Base-by-base conservation (phyloP, 35 echinoderm and acorn worm species). In the Eucidaris tribuloides region DNA sequence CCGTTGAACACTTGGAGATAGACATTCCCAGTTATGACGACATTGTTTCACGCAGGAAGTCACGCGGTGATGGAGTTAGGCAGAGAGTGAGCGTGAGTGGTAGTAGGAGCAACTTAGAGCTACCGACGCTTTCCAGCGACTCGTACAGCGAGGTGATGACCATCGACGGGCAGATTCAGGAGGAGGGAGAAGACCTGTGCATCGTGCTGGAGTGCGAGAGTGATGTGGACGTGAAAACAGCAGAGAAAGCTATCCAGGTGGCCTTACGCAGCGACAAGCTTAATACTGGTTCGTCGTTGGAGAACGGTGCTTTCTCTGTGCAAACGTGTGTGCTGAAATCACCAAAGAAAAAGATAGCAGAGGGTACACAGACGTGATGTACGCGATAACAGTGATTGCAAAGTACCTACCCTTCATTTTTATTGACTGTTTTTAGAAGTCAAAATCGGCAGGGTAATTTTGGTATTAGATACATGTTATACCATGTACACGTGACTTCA, bases 151-250 rank as follows among this genome's bases (percentile, higher is more conserved):
- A 74, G n/a, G 68, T 74, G 13, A n/a, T 74, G 29, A 44, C 11
- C 11, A 74, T 74, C 29, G 68, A 74, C 11, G 68, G 68, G 20
- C 35, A 41, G 68, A 74, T 74, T 25, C 35, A 1, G 44, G 68
- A 74, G 41, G 68, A 74, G 24, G 40, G n/a, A 74, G 36, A 41
- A 13, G 25, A 74, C 3, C 29, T 74, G 68, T 74, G 68, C n/a
- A 74, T 74, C 41, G 37, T 74, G 40, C 5, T 74, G 40, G 37
- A 74, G 41, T 74, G 68, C 44, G 68, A 74, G n/a, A 74, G 37
- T 74, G 68, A 24, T 17, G 1, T 3, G 9, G 68, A 74, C 68
- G 9, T 74, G 9, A n/a, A 42, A 6, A n/a, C 41, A 7, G 68
- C 37, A 15, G 68, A 74, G 37, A 74, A 44, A 20, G 34, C 37